Base-by-base conservation (phyloP, 30 jellyfish, hydroid and myxozoan species). In the Hydractinia echinata region DNA sequence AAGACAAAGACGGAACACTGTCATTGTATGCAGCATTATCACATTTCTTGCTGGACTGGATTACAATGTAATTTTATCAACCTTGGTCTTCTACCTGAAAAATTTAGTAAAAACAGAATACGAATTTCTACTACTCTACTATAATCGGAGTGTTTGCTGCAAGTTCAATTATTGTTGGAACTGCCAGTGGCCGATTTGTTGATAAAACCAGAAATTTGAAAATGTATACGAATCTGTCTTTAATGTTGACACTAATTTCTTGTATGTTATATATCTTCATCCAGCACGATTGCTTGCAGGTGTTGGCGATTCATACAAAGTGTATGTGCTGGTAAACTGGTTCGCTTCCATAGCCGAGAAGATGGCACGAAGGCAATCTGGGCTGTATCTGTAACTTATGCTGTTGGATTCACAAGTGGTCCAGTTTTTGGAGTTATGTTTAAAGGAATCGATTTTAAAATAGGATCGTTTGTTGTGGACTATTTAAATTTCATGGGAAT, bases 241-340 rank as follows among this genome's bases (percentile, higher is more conserved):
- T 71, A 19, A 8, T 78, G n/a, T 60, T 3, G 15, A 52, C 5
- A 4, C 1, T 78, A 10, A 50, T 55, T 16, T 78, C 48, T 21
- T 78, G 44, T 78, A 78, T 21, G 56, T 60, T 13, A 16, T 78
- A 10, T 61, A 19, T 55, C 39, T 18, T 30, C 61, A 83, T 6
- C 83, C 86, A 7, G 5, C 51, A 18, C 82, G 86, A 15, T 18
- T 78, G 44, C 0, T 78, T 5, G 86, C 86, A 6, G 86, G 86
- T 7, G 55, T 61, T 18, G 86, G 86, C 0, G 81, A 71, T 30
- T 20, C 5, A 6, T 71, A 19, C 50, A 4, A 7, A 4, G 67
- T 19, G 83, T 58, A 13, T 44, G 53, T 56, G 61, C 5, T 16
- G 86, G 86, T 14, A 66, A 78, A 61, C 39, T 78, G 13, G 49